Percentiles rank a stretch among this genome's conserved stretches.
These are phyloP conservation scores for Greenwoodochromis staneri DNA, from an alignment of 2,113 vertebrate species.

Conservation along the genomic window DNA sequence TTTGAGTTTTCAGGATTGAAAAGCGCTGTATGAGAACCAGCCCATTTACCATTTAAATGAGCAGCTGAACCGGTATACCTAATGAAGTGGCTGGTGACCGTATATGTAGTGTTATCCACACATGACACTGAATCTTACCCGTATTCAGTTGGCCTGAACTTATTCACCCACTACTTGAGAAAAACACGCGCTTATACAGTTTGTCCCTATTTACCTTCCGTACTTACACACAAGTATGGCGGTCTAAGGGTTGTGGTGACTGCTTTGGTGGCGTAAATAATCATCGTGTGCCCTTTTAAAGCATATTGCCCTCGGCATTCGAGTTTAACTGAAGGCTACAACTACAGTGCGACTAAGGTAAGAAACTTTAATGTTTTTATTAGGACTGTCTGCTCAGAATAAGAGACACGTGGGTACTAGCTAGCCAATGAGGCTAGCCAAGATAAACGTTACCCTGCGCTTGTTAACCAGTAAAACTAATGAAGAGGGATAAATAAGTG, in stretches of 20 bases:
- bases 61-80: not conserved
- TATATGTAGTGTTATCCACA: not conserved
- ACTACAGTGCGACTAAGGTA: not conserved
- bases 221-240: conserved; percentile 41
- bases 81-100: not conserved
- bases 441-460: not conserved
- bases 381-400: not conserved
- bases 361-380: fast-evolving
- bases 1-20: not conserved
- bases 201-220: conserved; percentile 38
- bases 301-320: fast-evolving
- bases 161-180: not conserved
- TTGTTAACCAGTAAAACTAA: not conserved
- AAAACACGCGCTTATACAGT: not conserved
- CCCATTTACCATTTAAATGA: not conserved
- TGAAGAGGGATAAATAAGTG: fast-evolving
- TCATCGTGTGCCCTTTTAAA: not conserved
- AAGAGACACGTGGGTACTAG: conserved; percentile 27
- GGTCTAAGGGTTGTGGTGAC: not conserved
- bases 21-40: fast-evolving
- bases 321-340: not conserved
- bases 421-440: not conserved
- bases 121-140: too few relatives aligned
- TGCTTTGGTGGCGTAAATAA: conserved; percentile 23
- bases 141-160: fast-evolving